These are phyloP conservation scores for Oscheius myriophilus DNA, from an alignment of 2,888 invertebrate genomes.

Conservation along the genomic window DNA sequence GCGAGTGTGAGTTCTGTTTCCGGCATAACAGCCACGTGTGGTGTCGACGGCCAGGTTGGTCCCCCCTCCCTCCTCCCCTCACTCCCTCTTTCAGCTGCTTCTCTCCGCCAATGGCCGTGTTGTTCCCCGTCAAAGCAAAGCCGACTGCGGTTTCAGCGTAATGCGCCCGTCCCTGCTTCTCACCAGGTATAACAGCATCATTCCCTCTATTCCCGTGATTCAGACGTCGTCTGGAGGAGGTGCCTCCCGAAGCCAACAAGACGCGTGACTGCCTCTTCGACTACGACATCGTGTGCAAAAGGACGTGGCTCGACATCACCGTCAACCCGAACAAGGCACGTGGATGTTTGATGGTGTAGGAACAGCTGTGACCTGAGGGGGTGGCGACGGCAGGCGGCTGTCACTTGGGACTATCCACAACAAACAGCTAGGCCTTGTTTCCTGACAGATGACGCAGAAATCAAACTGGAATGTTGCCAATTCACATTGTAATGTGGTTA, in stretches of 20 bases:
- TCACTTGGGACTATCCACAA: background rate
- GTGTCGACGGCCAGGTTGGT: slow-evolving; percentile 41
- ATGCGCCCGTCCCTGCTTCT: slow-evolving; percentile 7
- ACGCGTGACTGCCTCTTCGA: slow-evolving; percentile 1
- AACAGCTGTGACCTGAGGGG: slow-evolving; percentile 14
- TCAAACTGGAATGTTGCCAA: too few relatives aligned
- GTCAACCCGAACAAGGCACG: slow-evolving; percentile 27
- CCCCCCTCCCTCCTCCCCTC: background rate
- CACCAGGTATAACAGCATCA: background rate
- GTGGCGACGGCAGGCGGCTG: slow-evolving; percentile 1
- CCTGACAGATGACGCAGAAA: too few relatives aligned
- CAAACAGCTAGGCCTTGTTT: background rate
- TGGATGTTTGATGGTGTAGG: background rate
- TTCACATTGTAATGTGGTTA: too few relatives aligned
- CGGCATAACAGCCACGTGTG: slow-evolving; percentile 38
- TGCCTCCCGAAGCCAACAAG: background rate
- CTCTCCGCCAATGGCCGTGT: slow-evolving; percentile 28
- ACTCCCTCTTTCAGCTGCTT: slow-evolving; percentile 14
- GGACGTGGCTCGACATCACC: slow-evolving; percentile 43
- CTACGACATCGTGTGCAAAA: slow-evolving; percentile 35
- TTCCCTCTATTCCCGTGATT: background rate
- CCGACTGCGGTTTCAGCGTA: slow-evolving; percentile 22
- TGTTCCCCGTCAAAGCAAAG: background rate
- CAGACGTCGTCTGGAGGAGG: slow-evolving; percentile 11
- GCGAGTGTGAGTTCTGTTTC: slow-evolving; percentile 31